Conservation (phyloP, 2,888 invertebrate species). For the Nipponacmea schrenckii region DNA sequence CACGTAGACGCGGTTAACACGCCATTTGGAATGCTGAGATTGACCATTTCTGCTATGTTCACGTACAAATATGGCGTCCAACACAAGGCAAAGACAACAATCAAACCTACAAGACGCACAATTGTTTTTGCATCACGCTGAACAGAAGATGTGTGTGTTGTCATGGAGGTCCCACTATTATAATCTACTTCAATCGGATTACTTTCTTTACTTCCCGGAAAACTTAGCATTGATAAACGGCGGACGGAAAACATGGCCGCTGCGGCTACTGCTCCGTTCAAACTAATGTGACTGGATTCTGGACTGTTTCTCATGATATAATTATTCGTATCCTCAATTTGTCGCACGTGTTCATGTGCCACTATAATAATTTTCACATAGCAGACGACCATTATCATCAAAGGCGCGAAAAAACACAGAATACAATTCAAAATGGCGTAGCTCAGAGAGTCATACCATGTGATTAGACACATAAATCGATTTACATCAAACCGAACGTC, state of each 20-base stretch:
- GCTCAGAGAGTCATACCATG: slow-evolving; percentile 18
- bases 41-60: neutral
- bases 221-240: slow-evolving; percentile 36
- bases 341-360: slow-evolving; percentile 35
- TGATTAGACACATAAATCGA: slow-evolving; percentile 20
- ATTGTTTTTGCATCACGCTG: slow-evolving; percentile 28
- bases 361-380: slow-evolving; percentile 36
- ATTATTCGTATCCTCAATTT: slow-evolving; percentile 29
- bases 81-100: slow-evolving; percentile 26
- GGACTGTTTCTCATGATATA: slow-evolving; percentile 22
- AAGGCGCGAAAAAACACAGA: slow-evolving; percentile 23
- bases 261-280: slow-evolving; percentile 32
- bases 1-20: slow-evolving; percentile 22
- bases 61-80: slow-evolving; percentile 29
- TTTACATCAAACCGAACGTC: slow-evolving; percentile 6
- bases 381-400: slow-evolving; percentile 29
- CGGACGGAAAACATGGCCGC: slow-evolving; percentile 35
- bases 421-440: slow-evolving; percentile 22
- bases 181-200: slow-evolving; percentile 10
- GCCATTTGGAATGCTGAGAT: slow-evolving; percentile 10
- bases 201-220: slow-evolving; percentile 21
- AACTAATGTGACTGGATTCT: slow-evolving; percentile 18
- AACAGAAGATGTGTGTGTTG: slow-evolving; percentile 13
- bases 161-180: slow-evolving; percentile 10
- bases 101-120: slow-evolving; percentile 28